Conservation (phyloP, 1,140 invertebrate species). For the Parasteatoda tepidariorum region DNA sequence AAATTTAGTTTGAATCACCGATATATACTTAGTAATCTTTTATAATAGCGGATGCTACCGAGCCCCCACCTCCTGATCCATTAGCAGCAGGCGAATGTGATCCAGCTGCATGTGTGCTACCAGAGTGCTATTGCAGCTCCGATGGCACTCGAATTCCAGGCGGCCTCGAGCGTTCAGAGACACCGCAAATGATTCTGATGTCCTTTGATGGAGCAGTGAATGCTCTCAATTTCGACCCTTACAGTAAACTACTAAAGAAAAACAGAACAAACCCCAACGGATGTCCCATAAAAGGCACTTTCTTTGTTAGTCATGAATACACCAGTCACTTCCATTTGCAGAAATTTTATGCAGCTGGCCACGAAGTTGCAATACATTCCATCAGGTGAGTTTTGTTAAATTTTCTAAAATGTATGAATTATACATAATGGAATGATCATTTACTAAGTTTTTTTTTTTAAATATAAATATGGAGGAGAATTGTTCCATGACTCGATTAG, state of each 20-base stretch:
- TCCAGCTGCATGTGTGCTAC: slow-evolving; percentile 84
- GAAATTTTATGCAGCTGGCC: slow-evolving; percentile 89
- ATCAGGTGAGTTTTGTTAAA: slow-evolving; percentile 78
- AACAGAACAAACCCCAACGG: slow-evolving; percentile 78
- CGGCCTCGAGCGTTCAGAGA: slow-evolving; percentile 75
- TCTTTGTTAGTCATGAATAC: slow-evolving; percentile 96
- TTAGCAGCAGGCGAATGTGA: slow-evolving; percentile 92
- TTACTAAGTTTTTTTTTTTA: no score
- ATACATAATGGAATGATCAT: no score
- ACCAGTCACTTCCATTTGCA: slow-evolving; percentile 94
- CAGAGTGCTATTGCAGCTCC: slow-evolving; percentile 93
- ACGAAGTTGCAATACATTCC: slow-evolving; percentile 94
- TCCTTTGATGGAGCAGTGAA: slow-evolving; percentile 96
- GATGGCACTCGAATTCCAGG: slow-evolving; percentile 90
- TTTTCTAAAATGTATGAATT: no score
- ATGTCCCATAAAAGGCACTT: slow-evolving; percentile 90
- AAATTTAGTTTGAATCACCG: no score
- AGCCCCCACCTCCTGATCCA: slow-evolving; percentile 73
- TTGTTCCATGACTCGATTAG: no score
- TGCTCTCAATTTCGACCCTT: slow-evolving; percentile 91
- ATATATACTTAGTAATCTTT: neutral
- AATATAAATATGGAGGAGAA: no score
- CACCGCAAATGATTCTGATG: slow-evolving; percentile 94
- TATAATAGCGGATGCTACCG: neutral
- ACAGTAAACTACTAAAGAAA: slow-evolving; percentile 72